phyloP scores from a whole-genome alignment of 1,140 invertebrate genomes.

The Tetragnatha versicolor region DNA sequence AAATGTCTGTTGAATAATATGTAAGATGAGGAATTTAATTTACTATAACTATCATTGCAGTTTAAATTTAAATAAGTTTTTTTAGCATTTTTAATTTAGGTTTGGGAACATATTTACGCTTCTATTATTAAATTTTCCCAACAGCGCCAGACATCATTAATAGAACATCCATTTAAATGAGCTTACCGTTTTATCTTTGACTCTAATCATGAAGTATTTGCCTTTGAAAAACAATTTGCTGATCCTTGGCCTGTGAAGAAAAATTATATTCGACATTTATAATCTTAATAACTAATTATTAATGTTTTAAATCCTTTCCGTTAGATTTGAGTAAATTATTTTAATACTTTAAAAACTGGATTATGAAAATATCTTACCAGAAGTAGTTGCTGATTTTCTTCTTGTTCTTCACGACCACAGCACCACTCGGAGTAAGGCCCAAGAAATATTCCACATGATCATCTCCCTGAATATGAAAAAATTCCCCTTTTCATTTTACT shows the following conservation, averaged over 20 bases:
- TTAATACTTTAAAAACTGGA: neutral
- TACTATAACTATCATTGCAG: too few relatives aligned
- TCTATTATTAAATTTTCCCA: too few relatives aligned
- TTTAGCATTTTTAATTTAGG: too few relatives aligned
- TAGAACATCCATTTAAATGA: too few relatives aligned
- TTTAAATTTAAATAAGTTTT: too few relatives aligned
- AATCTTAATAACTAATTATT: neutral
- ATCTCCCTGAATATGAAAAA: conserved; percentile 75
- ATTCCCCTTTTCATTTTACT: too few relatives aligned
- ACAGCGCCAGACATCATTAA: too few relatives aligned
- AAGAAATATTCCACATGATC: conserved; percentile 95
- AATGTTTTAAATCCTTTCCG: neutral
- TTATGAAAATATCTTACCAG: conserved; percentile 72
- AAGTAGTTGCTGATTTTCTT: conserved; percentile 98
- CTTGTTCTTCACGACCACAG: conserved; percentile 92
- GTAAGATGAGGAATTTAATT: too few relatives aligned
- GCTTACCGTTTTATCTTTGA: conserved; percentile 94
- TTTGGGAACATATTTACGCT: too few relatives aligned
- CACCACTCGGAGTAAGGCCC: conserved; percentile 95
- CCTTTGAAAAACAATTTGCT: conserved; percentile 89
- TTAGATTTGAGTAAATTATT: neutral
- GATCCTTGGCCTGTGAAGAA: conserved; percentile 75
- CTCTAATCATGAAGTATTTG: conserved; percentile 93
- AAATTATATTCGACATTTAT: neutral
- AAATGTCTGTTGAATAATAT: too few relatives aligned